phyloP scores from a whole-genome alignment of 2,888 invertebrate species.

The Prenolepis imparis region DNA sequence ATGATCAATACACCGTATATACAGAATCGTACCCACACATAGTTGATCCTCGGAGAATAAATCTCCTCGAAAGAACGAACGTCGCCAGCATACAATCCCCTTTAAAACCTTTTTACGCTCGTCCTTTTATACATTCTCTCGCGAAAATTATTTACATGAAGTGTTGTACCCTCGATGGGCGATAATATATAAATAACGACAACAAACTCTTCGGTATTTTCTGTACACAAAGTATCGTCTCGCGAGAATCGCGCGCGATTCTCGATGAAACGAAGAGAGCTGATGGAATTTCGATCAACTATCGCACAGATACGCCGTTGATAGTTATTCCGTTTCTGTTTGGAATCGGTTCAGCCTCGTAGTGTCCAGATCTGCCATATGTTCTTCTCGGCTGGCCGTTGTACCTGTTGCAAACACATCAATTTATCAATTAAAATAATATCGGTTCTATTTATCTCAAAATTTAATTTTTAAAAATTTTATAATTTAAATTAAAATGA shows the following conservation, averaged over 20 bases:
- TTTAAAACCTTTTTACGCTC: not conserved
- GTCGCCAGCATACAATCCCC: slow-evolving; percentile 1
- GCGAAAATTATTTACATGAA: slow-evolving; percentile 70
- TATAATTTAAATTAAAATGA: too few relatives aligned
- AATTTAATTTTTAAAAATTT: too few relatives aligned
- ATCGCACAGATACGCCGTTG: slow-evolving; percentile 95
- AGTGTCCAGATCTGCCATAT: slow-evolving; percentile 85
- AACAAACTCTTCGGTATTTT: slow-evolving; percentile 57
- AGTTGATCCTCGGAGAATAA: slow-evolving; percentile 48
- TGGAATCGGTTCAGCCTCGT: slow-evolving; percentile 90
- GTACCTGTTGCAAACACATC: slow-evolving; percentile 75
- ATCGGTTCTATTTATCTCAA: not conserved
- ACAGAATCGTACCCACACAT: slow-evolving; percentile 72
- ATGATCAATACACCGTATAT: slow-evolving; percentile 71
- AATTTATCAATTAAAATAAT: not conserved
- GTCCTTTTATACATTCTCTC: not conserved
- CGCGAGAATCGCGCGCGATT: slow-evolving; percentile 11
- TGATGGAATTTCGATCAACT: slow-evolving; percentile 77
- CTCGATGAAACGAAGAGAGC: not conserved
- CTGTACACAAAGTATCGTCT: slow-evolving; percentile 27
- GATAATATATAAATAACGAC: slow-evolving; percentile 69
- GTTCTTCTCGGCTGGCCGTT: slow-evolving; percentile 81
- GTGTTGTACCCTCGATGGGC: slow-evolving; percentile 51
- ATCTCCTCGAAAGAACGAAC: slow-evolving; percentile 27
- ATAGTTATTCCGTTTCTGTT: slow-evolving; percentile 92